These are phyloP conservation scores for Iselma pallidipennis DNA, from an alignment of 2,888 invertebrate genomes.

Conservation along the genomic window DNA sequence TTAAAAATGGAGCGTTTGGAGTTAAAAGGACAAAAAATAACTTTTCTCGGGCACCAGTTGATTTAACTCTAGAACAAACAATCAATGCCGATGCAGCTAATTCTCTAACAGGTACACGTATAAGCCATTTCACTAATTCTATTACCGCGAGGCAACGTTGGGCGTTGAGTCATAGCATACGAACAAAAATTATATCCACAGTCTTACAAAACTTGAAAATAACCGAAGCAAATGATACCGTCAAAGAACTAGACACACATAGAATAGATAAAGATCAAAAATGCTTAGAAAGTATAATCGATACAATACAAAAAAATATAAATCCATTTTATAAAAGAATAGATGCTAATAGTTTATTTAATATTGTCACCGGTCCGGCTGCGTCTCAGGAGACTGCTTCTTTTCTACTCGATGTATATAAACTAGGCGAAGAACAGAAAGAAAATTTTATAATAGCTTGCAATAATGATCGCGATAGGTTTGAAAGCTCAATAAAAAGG, in stretches of 20 bases:
- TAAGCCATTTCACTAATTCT: conserved; percentile 13
- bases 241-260: no score
- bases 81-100: conserved; percentile 16
- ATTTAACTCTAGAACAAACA: conserved; percentile 19
- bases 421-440: conserved; percentile 3
- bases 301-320: conserved; percentile 30
- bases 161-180: background rate
- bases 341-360: conserved; percentile 34
- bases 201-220: conserved; percentile 20
- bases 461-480: conserved; percentile 2
- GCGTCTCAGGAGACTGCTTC: conserved; percentile 38
- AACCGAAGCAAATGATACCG: conserved; percentile 40
- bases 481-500: conserved; percentile 24
- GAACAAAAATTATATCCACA: conserved; percentile 9
- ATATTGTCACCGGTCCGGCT: conserved; percentile 44
- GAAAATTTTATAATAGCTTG: conserved; percentile 11
- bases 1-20: conserved; percentile 13
- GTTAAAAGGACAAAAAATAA: background rate
- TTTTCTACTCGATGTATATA: conserved; percentile 36
- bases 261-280: conserved; percentile 32
- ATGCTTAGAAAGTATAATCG: conserved; percentile 29
- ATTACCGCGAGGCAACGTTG: background rate
- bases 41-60: conserved; percentile 12
- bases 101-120: conserved; percentile 18
- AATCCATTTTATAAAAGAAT: conserved; percentile 36